These are phyloP conservation scores for Paragorgia papillata DNA, from an alignment of 92 coral and sea anemone species.

Conservation along the genomic window DNA sequence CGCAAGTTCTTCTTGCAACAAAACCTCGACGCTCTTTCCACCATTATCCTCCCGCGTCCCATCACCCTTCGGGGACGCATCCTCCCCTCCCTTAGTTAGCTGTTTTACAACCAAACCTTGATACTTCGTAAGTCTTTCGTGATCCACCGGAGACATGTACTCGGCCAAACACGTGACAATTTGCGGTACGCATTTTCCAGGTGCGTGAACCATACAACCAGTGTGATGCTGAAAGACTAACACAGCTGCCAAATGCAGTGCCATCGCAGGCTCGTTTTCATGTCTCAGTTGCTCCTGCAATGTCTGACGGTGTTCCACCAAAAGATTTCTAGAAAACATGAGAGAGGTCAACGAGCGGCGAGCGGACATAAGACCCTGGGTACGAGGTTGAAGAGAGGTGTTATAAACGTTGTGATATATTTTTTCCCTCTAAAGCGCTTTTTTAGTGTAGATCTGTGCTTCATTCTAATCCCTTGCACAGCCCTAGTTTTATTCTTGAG, in stretches of 20 bases:
- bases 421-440: too few species aligned
- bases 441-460: too few species aligned
- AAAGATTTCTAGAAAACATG: constrained; percentile 59
- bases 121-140: constrained; percentile 70
- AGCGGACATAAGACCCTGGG: too few species aligned
- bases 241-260: constrained; percentile 86
- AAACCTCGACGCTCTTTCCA: constrained; percentile 64
- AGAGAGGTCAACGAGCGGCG: too few species aligned
- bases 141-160: constrained; percentile 73
- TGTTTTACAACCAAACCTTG: constrained; percentile 87
- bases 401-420: too few species aligned
- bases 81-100: constrained; percentile 58
- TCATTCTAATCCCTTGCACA: too few species aligned
- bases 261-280: constrained; percentile 96
- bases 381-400: too few species aligned
- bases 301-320: constrained; percentile 81
- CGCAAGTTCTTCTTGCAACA: constrained; percentile 82
- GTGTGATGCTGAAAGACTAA: constrained; percentile 89
- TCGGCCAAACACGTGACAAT: constrained; percentile 70
- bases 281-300: constrained; percentile 93
- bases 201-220: constrained; percentile 87
- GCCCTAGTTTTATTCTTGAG: too few species aligned
- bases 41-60: constrained; percentile 36
- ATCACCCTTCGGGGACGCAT: constrained; percentile 61
- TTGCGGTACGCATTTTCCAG: constrained; percentile 98